Evolutionary conservation across 2,888 invertebrate species (phyloP).

Genomic region (Scaptomyza caliginosa): DNA sequence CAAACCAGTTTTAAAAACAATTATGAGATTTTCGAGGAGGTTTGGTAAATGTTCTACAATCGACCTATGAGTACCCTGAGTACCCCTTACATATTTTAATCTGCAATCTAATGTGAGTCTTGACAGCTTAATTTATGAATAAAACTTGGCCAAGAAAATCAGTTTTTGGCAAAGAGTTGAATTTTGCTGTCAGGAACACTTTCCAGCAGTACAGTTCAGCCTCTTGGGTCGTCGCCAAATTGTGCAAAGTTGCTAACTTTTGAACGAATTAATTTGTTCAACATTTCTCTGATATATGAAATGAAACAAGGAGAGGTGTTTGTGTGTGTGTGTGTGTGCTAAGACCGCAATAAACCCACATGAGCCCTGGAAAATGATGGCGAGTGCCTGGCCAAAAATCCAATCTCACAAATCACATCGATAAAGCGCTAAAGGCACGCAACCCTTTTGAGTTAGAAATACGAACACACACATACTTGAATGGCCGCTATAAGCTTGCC

Average conservation of each 20-base stretch:
- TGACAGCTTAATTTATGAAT: constrained; percentile 41
- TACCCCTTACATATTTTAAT: constrained; percentile 1
- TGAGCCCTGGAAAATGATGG: constrained; percentile 62
- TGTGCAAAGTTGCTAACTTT: constrained; percentile 68
- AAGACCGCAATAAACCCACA: constrained; percentile 77
- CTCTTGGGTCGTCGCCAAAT: constrained; percentile 57
- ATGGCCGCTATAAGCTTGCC: constrained; percentile 73
- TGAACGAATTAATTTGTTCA: constrained; percentile 71
- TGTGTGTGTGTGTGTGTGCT: constrained; percentile 14
- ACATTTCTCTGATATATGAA: constrained; percentile 55
- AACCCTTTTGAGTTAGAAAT: constrained; percentile 62
- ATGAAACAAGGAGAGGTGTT: background rate
- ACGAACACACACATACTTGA: constrained; percentile 30
- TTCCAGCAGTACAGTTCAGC: background rate
- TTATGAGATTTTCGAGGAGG: too few species aligned
- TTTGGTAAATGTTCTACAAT: too few species aligned
- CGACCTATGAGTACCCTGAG: too few species aligned
- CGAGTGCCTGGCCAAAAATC: constrained; percentile 57
- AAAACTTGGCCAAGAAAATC: constrained; percentile 48
- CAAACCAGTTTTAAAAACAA: too few species aligned
- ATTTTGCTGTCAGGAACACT: constrained; percentile 29
- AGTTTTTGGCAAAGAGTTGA: constrained; percentile 47
- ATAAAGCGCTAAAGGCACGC: constrained; percentile 73
- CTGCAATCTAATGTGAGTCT: constrained; percentile 11
- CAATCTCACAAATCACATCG: constrained; percentile 80